Conservation (phyloP, 2,797 vertebrate genomes). For the Xenops minutus region DNA sequence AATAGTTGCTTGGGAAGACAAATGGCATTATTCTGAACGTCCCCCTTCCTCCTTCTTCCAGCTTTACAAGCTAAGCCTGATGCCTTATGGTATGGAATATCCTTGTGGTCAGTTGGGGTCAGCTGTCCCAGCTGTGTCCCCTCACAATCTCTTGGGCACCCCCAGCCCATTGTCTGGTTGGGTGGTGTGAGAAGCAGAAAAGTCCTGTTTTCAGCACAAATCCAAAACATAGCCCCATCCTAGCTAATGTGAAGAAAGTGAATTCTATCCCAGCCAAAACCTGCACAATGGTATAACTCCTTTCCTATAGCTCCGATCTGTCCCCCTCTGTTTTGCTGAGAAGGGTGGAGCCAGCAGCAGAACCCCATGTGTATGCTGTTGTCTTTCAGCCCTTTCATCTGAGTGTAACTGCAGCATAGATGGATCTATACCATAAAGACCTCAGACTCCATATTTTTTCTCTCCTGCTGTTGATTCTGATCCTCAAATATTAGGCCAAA, state of each 20-base stretch:
- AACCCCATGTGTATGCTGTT: neutral
- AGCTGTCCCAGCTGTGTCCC: neutral
- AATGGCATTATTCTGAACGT: neutral
- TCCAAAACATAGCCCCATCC: neutral
- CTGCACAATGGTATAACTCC: neutral
- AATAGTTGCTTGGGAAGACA: neutral
- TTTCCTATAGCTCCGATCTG: neutral
- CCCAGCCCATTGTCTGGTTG: neutral
- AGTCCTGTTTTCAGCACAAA: neutral
- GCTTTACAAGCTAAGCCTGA: neutral
- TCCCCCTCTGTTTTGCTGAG: neutral
- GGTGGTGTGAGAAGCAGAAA: neutral
- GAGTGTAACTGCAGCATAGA: neutral
- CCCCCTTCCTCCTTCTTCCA: neutral
- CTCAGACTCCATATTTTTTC: neutral
- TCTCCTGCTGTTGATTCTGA: neutral
- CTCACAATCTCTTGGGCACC: neutral
- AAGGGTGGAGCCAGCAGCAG: accelerated
- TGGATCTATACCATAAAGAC: neutral
- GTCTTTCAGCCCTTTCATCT: neutral
- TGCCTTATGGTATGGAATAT: neutral
- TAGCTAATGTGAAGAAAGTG: neutral
- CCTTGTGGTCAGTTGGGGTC: neutral
- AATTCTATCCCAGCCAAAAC: neutral
- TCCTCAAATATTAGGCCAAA: neutral